These are phyloP conservation scores for Crotalus tigris DNA, from an alignment of 2,113 vertebrate genomes.

Conservation along the genomic window DNA sequence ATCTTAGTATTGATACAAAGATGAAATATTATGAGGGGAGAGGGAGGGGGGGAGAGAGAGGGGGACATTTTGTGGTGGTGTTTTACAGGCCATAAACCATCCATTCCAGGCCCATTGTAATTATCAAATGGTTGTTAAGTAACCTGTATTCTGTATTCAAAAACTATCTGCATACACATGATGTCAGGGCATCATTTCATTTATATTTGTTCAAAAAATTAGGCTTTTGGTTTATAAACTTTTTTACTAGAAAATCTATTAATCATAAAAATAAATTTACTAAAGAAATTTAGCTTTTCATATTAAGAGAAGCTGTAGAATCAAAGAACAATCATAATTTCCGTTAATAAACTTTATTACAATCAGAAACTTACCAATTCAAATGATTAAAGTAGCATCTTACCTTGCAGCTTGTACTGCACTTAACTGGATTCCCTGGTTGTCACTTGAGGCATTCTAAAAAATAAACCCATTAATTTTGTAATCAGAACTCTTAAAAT, in stretches of 20 bases:
- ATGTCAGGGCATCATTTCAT: not conserved
- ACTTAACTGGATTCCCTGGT: constrained; percentile 95
- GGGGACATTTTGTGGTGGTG: not conserved
- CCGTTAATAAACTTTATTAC: not conserved
- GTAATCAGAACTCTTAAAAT: constrained; percentile 24
- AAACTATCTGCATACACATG: not conserved
- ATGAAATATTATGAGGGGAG: not conserved
- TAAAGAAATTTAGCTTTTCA: not conserved
- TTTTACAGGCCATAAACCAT: not conserved
- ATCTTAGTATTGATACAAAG: not conserved
- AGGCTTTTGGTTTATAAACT: not conserved
- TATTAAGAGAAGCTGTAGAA: not conserved
- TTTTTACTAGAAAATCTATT: not conserved
- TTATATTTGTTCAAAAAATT: not conserved
- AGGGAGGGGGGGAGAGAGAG: too few species aligned
- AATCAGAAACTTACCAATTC: not conserved
- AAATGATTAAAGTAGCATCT: constrained; percentile 23
- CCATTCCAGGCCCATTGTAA: not conserved
- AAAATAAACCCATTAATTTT: constrained; percentile 38
- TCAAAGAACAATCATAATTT: not conserved
- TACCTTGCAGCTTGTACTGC: constrained; percentile 98
- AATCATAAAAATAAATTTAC: not conserved
- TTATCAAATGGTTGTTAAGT: not conserved
- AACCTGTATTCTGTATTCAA: not conserved
- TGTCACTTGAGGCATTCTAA: constrained; percentile 98